Base-by-base conservation (phyloP, 2,797 vertebrate species). In the Gorsachius magnificus region DNA sequence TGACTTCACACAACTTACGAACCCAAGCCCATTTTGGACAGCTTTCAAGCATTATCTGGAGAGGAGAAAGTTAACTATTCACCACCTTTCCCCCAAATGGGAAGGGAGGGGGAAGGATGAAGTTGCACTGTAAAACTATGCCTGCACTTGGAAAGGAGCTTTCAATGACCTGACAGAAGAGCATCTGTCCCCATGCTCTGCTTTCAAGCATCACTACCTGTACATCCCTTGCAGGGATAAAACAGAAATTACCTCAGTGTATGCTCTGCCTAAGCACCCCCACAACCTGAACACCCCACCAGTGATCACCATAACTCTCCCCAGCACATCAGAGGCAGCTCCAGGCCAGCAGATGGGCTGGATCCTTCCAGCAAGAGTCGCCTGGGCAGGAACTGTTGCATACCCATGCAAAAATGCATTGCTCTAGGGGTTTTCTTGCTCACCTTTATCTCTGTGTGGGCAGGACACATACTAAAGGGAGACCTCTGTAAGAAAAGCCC, bases 381-480 rank as follows among this genome's bases (percentile, higher is more conserved):
- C 71, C 88, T 56, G 93, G 87, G 90, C 85, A 96, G 92, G 97
- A 97, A 96, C 91, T 85, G 83, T 81, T 93, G 75, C 95, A 84
- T 95, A 97, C 87, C 80, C 95, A 91, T 56, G 91, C 76, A 97
- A 97, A 97, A 98, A 98, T 86, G 80, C 45, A 68, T 76, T 3
- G 92, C 96, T 97, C 79, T 9, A 13, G 94, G 97, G 92, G 3
- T 80, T 92, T 92, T 86, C 95, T 90, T 91, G 78, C 94, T 96
- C 89, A 74, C 57, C 93, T 90, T 94, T 69, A 85, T 72, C 74
- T 83, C 84, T 87, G 61, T 45, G 83, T 70, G 87, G 90, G 85
- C 79, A 83, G 94, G 80, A 89, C 78, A 45, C 7, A 7, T 10
- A 81, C 65, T 81, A 90, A 97, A 94, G 51, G 48, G 46, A 83